Evolutionary conservation across 1,140 invertebrate species (phyloP).

Genomic region (Cydia splendana): DNA sequence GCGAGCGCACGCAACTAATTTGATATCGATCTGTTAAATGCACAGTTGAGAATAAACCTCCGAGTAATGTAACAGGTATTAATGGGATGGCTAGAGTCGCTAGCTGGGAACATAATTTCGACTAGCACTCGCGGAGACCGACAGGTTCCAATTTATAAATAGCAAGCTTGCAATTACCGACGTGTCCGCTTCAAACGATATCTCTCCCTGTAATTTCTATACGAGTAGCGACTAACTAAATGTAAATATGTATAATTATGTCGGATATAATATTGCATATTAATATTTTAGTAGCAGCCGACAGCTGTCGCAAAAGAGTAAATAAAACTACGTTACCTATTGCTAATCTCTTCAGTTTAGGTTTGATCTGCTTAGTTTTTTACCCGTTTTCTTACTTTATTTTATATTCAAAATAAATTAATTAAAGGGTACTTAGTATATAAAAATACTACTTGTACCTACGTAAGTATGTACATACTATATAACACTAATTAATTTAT

Average conservation of each 20-base stretch:
- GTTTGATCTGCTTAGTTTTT: too few relatives aligned
- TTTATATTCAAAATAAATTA: too few relatives aligned
- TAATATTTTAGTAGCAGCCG: not conserved
- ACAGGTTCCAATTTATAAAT: not conserved
- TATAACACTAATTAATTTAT: too few relatives aligned
- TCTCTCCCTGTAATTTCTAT: not conserved
- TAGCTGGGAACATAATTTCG: slow-evolving; percentile 2
- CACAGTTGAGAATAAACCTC: not conserved
- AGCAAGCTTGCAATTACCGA: not conserved
- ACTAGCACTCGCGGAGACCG: not conserved
- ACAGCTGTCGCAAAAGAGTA: too few relatives aligned
- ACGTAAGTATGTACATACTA: too few relatives aligned
- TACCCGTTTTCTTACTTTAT: too few relatives aligned
- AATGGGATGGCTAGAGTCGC: not conserved
- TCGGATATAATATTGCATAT: not conserved
- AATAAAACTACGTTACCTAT: too few relatives aligned
- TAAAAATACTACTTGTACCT: too few relatives aligned
- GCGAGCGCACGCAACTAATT: not conserved
- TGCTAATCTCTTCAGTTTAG: too few relatives aligned
- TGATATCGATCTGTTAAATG: not conserved
- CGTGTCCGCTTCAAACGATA: not conserved
- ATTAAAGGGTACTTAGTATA: too few relatives aligned
- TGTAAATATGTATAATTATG: too few relatives aligned
- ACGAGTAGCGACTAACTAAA: too few relatives aligned
- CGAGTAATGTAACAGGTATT: not conserved